A percentile compares a stretch with the other conserved stretches of the same genome.
Conservation (phyloP, 2,113 vertebrate genomes). For the Peucedramus taeniatus region DNA sequence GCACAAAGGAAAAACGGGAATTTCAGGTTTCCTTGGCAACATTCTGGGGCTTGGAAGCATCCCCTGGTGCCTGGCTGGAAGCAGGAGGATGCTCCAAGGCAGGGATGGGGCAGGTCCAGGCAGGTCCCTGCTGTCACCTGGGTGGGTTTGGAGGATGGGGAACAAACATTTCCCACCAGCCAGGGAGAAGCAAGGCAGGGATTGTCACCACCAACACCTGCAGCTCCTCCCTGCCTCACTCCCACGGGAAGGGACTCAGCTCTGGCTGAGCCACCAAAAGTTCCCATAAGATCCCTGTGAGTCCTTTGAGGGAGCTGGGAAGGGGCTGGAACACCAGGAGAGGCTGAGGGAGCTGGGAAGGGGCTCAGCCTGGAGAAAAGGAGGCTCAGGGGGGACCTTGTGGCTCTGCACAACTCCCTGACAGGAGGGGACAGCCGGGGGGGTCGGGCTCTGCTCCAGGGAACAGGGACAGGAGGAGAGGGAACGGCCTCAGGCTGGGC, state of each 20-base stretch:
- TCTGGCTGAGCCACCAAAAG: background rate
- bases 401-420: background rate
- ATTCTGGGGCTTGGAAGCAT: constrained; percentile 10
- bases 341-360: background rate
- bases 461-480: background rate
- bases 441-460: background rate
- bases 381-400: background rate
- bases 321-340: background rate
- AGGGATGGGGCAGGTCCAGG: background rate
- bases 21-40: constrained; percentile 70
- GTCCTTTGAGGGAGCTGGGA: too few species aligned
- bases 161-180: accelerated
- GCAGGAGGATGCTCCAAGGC: background rate
- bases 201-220: accelerated
- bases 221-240: background rate
- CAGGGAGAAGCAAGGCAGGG: background rate
- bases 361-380: background rate
- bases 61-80: constrained; percentile 2
- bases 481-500: background rate
- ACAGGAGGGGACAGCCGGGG: background rate
- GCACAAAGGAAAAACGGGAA: background rate
- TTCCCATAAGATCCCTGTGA: background rate
- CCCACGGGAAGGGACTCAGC: background rate
- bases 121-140: background rate
- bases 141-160: background rate